Evolutionary conservation across 2,113 vertebrate species (phyloP).

Genomic region (Gallinago paraguaiae): DNA sequence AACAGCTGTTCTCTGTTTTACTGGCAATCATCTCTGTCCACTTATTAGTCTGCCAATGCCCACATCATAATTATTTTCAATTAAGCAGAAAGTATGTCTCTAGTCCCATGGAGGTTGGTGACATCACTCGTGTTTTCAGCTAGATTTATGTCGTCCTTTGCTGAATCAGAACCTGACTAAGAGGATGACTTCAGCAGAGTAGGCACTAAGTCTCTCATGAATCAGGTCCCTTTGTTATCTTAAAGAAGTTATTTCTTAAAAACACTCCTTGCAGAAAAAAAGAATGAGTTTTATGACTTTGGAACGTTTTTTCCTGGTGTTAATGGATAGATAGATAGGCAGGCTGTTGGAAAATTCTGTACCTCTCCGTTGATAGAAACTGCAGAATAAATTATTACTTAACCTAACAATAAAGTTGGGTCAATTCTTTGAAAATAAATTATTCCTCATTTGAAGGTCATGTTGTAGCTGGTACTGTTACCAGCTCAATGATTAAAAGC

Average conservation of each 20-base stretch:
- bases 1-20: not conserved
- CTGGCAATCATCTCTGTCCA: not conserved
- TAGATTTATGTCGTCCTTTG: not conserved
- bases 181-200: not conserved
- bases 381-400: conserved; percentile 2
- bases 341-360: not conserved
- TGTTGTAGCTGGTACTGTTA: not conserved
- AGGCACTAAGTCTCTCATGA: not conserved
- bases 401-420: not conserved
- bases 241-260: not conserved
- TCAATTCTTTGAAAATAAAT: conserved; percentile 12
- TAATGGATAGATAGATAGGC: not conserved
- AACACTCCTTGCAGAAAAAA: not conserved
- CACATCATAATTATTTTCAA: not conserved
- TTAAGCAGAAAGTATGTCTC: not conserved
- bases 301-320: not conserved
- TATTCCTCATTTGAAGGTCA: not conserved
- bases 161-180: conserved; percentile 23
- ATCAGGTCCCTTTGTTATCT: not conserved
- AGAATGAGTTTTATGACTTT: not conserved
- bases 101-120: not conserved
- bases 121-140: not conserved
- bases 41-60: not conserved
- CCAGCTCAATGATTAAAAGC: not conserved
- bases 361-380: not conserved